Percentiles rank a stretch among this genome's conserved stretches.
Conservation (phyloP, 2,113 vertebrate species). For the Kryptolebias marmoratus region DNA sequence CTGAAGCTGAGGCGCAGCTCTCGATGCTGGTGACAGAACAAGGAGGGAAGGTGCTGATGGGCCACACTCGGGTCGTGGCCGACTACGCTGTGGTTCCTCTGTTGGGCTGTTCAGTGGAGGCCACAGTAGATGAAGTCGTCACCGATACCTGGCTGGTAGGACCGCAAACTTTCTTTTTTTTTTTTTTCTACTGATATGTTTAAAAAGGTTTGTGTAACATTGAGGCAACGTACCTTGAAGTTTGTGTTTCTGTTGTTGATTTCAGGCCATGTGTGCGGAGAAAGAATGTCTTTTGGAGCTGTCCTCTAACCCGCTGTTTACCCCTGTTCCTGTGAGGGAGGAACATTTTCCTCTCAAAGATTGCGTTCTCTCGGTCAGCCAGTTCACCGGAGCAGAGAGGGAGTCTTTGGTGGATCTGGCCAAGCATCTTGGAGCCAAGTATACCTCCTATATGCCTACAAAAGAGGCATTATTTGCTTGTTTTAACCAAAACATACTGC, state of each 20-base stretch:
- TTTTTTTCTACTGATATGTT: not conserved
- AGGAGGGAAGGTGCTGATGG: conserved; percentile 82
- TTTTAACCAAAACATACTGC: not conserved
- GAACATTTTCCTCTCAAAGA: conserved; percentile 83
- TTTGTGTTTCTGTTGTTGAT: not conserved
- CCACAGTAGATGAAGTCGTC: conserved; percentile 92
- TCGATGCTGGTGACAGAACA: conserved; percentile 84
- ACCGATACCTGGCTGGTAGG: conserved; percentile 98
- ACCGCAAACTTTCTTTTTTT: rapidly evolving
- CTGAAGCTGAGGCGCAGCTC: conserved; percentile 85
- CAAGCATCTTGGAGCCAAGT: conserved; percentile 91
- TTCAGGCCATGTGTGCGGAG: conserved; percentile 90
- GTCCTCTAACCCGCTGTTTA: conserved; percentile 88
- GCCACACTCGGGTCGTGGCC: conserved; percentile 82
- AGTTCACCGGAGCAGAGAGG: conserved; percentile 92
- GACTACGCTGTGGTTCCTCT: conserved; percentile 94
- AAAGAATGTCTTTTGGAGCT: conserved; percentile 85
- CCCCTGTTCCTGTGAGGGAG: conserved; percentile 86
- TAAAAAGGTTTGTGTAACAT: not conserved
- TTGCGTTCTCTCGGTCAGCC: conserved; percentile 94
- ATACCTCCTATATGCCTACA: conserved; percentile 29
- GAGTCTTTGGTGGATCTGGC: conserved; percentile 91
- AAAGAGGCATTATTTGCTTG: not conserved
- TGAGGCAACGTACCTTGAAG: too few relatives aligned
- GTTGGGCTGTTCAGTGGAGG: conserved; percentile 88